Percentiles rank a stretch among this genome's conserved stretches.
phyloP scores from a whole-genome alignment of 2,888 invertebrate species.

The Corbicula japonica region DNA sequence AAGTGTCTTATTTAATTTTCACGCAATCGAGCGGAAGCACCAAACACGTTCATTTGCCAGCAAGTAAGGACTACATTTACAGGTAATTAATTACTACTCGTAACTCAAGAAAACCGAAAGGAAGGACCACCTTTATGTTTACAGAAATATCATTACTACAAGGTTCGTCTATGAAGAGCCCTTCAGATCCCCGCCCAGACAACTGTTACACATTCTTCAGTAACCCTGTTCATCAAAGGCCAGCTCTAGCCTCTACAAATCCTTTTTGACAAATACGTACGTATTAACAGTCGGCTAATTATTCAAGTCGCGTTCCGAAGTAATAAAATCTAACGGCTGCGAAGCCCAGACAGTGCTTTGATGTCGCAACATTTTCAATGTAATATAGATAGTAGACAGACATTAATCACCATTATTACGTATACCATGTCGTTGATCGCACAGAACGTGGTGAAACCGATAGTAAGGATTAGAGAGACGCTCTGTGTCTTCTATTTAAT shows the following conservation, averaged over 20 bases:
- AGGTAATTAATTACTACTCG: too few species aligned
- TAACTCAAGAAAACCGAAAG: too few species aligned
- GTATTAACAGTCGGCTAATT: conserved; percentile 18
- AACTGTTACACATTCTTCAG: conserved; percentile 39
- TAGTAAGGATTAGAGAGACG: conserved; percentile 27
- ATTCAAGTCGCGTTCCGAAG: conserved; percentile 12
- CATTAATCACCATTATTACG: conserved; percentile 36
- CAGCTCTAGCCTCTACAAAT: neutral
- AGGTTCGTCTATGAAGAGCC: neutral
- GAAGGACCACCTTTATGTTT: conserved; percentile 34
- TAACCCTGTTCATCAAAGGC: conserved; percentile 45
- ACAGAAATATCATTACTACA: conserved; percentile 12
- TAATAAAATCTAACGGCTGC: conserved; percentile 20
- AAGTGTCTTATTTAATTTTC: too few species aligned
- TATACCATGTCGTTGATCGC: conserved; percentile 15
- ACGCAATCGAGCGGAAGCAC: too few species aligned
- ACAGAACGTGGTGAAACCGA: conserved; percentile 4
- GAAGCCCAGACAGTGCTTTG: conserved; percentile 33
- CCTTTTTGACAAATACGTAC: conserved; percentile 20
- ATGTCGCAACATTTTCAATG: conserved; percentile 32
- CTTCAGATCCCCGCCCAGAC: conserved; percentile 41
- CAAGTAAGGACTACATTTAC: too few species aligned
- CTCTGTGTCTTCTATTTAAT: conserved; percentile 1
- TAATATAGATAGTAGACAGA: conserved; percentile 36
- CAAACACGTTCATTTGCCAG: too few species aligned